A percentile compares a stretch with the other conserved stretches of the same genome.
Evolutionary conservation across 2,888 invertebrate species (phyloP).

Genomic region (Abscondita cerata): DNA sequence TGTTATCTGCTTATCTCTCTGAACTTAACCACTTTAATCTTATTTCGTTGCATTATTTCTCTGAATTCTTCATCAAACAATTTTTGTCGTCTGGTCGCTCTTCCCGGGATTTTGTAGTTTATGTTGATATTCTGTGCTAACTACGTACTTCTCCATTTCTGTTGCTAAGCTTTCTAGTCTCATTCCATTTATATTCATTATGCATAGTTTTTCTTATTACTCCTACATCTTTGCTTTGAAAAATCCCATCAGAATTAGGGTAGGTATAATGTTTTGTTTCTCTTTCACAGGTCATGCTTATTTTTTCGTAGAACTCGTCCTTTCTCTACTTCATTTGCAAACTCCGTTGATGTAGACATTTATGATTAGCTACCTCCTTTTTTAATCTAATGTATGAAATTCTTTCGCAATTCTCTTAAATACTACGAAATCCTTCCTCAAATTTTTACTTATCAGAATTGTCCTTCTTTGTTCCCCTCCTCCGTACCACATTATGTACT

Average conservation of each 20-base stretch:
- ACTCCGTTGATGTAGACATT: conserved; percentile 13
- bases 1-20: not conserved
- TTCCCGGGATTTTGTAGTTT: conserved; percentile 1
- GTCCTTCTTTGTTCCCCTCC: not conserved
- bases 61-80: conserved; percentile 8
- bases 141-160: conserved; percentile 12
- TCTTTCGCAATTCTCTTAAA: conserved; percentile 2
- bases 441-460: not conserved
- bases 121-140: conserved; percentile 9
- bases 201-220: conserved; percentile 11
- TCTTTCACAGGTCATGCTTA: not conserved
- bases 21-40: not conserved
- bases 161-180: too few species aligned
- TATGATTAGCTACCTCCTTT: conserved; percentile 8
- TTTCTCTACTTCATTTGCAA: not conserved
- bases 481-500: not conserved
- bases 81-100: not conserved
- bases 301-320: conserved; percentile 2
- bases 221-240: conserved; percentile 4
- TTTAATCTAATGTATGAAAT: conserved; percentile 5
- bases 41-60: not conserved
- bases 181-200: not conserved
- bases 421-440: not conserved
- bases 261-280: not conserved
- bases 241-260: not conserved